Conservation (phyloP, 2,113 vertebrate species). For the Crotalus tigris region DNA sequence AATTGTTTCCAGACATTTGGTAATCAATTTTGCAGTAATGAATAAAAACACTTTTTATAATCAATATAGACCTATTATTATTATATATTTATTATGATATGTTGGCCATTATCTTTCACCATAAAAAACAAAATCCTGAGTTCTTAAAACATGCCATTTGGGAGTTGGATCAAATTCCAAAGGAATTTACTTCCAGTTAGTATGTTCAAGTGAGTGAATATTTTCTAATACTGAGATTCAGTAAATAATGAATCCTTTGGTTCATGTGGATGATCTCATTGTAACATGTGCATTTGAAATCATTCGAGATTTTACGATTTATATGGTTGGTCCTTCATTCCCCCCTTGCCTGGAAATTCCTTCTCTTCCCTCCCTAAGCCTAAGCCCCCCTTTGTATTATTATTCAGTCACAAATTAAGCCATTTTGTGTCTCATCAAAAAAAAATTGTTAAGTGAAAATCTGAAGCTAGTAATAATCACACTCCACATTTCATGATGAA, state of each 20-base stretch:
- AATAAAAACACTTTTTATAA: not conserved
- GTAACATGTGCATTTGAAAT: not conserved
- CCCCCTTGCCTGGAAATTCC: not conserved
- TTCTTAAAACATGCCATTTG: not conserved
- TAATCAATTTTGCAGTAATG: not conserved
- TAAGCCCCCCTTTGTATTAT: not conserved
- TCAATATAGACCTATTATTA: not conserved
- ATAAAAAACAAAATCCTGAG: not conserved
- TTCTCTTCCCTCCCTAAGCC: not conserved
- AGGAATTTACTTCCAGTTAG: not conserved
- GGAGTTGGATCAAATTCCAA: not conserved
- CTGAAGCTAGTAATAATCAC: not conserved
- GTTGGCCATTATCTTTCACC: not conserved
- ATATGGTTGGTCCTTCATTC: not conserved
- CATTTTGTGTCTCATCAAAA: not conserved
- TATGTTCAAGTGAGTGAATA: not conserved
- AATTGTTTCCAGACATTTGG: not conserved
- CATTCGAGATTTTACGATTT: not conserved
- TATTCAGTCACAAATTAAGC: not conserved
- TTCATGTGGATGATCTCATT: not conserved
- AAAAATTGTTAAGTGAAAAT: not conserved
- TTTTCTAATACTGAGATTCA: not conserved
- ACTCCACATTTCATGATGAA: not conserved
- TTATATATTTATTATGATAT: not conserved
- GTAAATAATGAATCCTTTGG: not conserved